Conservation (phyloP, 2,888 invertebrate species). For the Melanotus villosus region DNA sequence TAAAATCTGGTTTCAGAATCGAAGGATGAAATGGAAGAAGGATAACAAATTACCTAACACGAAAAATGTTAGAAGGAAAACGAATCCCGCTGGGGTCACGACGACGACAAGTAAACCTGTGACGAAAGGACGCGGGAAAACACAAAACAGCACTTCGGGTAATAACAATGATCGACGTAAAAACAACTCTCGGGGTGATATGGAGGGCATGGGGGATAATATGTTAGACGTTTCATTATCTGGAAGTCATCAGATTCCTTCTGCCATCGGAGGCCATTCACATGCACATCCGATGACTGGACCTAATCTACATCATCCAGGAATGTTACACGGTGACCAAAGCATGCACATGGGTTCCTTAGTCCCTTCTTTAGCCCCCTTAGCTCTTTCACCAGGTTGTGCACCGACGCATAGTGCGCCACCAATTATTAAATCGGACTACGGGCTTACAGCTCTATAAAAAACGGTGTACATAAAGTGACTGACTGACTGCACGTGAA, state of each 20-base stretch:
- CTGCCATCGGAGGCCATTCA: conserved; percentile 69
- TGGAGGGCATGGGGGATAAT: conserved; percentile 72
- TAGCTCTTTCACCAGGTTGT: conserved; percentile 71
- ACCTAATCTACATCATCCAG: conserved; percentile 57
- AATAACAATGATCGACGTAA: conserved; percentile 80
- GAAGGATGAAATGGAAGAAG: conserved; percentile 90
- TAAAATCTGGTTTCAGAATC: conserved; percentile 91
- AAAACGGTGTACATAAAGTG: conserved; percentile 33
- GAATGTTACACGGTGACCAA: conserved; percentile 66
- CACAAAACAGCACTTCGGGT: conserved; percentile 64
- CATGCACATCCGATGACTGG: conserved; percentile 72
- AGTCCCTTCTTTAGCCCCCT: conserved; percentile 72
- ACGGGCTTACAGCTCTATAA: conserved; percentile 87
- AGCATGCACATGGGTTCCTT: conserved; percentile 70
- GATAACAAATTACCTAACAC: conserved; percentile 92
- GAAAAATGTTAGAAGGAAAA: conserved; percentile 82
- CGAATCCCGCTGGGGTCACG: conserved; percentile 80
- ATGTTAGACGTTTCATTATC: conserved; percentile 68
- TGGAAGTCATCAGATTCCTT: conserved; percentile 69
- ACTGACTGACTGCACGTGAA: conserved; percentile 28
- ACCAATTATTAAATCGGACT: conserved; percentile 86
- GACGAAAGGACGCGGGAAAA: conserved; percentile 66
- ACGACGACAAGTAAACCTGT: conserved; percentile 62
- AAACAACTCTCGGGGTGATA: conserved; percentile 68
- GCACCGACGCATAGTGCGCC: conserved; percentile 70